A percentile compares a stretch with the other conserved stretches of the same genome.
phyloP scores from a whole-genome alignment of 2,797 vertebrate genomes.

The Cyclopterus lumpus region DNA sequence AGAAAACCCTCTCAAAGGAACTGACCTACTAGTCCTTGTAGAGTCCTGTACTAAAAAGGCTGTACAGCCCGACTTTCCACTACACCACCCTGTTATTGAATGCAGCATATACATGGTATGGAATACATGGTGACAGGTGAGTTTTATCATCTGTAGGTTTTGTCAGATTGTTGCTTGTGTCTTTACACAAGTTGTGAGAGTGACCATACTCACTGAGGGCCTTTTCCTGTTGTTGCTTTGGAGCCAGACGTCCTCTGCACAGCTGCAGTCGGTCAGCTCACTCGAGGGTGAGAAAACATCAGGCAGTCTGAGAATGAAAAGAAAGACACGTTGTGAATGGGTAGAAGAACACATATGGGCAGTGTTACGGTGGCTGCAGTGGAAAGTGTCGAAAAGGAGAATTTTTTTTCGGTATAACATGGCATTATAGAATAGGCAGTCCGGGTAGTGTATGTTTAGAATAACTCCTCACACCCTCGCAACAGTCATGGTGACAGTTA shows the following conservation, averaged over 20 bases:
- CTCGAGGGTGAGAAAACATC: conserved; percentile 38
- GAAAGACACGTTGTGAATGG: conserved; percentile 13
- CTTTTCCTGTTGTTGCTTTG: conserved; percentile 9
- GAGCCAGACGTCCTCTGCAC: conserved; percentile 32
- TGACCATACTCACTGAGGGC: conserved; percentile 4
- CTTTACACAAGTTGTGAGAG: background rate
- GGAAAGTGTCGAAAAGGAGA: background rate
- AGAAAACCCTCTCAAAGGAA: conserved; percentile 18
- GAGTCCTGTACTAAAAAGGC: conserved; percentile 10
- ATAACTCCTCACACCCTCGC: conserved; percentile 4
- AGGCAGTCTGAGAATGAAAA: conserved; percentile 12
- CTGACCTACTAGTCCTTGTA: conserved; percentile 18
- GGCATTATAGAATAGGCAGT: background rate
- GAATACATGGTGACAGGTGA: background rate
- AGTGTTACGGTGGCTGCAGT: conserved; percentile 18
- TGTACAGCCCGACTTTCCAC: background rate
- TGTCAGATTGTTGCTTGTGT: background rate
- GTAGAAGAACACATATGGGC: conserved; percentile 27
- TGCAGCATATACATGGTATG: background rate
- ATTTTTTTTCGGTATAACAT: background rate
- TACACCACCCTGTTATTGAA: background rate
- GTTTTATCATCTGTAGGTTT: background rate
- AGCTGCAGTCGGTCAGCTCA: conserved; percentile 34
- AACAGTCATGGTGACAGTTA: conserved; percentile 63
- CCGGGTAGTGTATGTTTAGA: background rate